Evolutionary conservation across 2,888 invertebrate species (phyloP).

Genomic region (Torymus tubicola): DNA sequence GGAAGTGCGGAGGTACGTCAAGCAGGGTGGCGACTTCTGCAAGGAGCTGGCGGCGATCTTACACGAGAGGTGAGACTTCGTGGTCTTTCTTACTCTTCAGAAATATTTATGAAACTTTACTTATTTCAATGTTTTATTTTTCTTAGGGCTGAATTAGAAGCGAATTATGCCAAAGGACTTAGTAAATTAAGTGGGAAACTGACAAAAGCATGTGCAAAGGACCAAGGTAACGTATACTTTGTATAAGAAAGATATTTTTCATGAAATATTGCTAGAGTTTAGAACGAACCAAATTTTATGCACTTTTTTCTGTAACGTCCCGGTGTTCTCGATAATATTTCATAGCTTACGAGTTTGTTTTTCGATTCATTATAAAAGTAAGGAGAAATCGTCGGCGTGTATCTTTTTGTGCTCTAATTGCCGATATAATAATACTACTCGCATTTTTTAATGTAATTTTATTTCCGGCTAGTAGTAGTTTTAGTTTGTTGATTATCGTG

Average conservation of each 20-base stretch:
- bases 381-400: too few species aligned
- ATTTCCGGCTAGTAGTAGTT: too few species aligned
- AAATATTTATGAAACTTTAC: neutral
- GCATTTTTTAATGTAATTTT: too few species aligned
- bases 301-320: too few species aligned
- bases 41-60: slow-evolving; percentile 92
- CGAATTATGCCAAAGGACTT: slow-evolving; percentile 92
- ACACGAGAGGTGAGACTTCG: slow-evolving; percentile 88
- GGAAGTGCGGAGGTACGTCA: slow-evolving; percentile 92
- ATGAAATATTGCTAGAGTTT: neutral
- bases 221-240: slow-evolving; percentile 69
- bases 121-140: slow-evolving; percentile 53
- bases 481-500: too few species aligned
- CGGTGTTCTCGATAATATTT: too few species aligned
- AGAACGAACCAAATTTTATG: too few species aligned
- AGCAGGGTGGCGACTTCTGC: slow-evolving; percentile 96
- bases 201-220: slow-evolving; percentile 85
- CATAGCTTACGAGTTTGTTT: too few species aligned
- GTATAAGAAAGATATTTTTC: neutral
- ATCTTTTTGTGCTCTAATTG: too few species aligned
- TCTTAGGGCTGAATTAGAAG: slow-evolving; percentile 92
- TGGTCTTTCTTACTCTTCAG: neutral
- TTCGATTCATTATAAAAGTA: too few species aligned
- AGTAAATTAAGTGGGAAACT: slow-evolving; percentile 91
- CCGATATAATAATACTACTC: too few species aligned